phyloP scores from a whole-genome alignment of 2,113 vertebrate genomes.

The Acanthochromis polyacanthus region DNA sequence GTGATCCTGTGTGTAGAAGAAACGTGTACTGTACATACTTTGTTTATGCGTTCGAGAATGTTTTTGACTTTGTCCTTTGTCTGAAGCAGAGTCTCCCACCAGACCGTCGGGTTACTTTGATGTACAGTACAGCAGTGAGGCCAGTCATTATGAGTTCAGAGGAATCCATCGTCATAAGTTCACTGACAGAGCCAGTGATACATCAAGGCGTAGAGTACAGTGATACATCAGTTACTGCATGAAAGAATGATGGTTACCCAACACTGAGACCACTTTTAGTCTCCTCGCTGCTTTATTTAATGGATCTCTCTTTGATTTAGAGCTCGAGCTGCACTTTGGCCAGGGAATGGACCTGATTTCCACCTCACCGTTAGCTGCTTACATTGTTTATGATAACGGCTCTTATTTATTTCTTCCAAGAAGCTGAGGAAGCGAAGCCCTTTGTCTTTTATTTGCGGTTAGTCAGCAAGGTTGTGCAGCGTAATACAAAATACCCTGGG shows the following conservation, averaged over 20 bases:
- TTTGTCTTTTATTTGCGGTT: conserved; percentile 57
- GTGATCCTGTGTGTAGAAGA: too few relatives aligned
- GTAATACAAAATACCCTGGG: conserved; percentile 40
- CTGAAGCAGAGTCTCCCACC: neutral
- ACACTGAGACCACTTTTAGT: conserved; percentile 27
- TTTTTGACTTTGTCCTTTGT: neutral
- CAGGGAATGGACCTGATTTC: conserved; percentile 7
- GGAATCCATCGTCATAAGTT: conserved; percentile 31
- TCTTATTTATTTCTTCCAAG: conserved; percentile 45
- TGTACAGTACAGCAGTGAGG: neutral
- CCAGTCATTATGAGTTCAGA: conserved; percentile 31
- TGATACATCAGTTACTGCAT: conserved; percentile 33
- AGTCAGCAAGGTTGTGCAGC: conserved; percentile 59
- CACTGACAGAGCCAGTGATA: conserved; percentile 29
- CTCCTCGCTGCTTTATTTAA: neutral
- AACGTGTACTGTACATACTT: too few relatives aligned
- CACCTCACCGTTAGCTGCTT: conserved; percentile 18
- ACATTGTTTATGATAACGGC: conserved; percentile 47
- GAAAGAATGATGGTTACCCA: conserved; percentile 36
- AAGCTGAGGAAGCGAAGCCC: conserved; percentile 26
- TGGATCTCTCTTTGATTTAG: conserved; percentile 38
- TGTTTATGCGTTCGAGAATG: too few relatives aligned
- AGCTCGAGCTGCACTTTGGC: conserved; percentile 1
- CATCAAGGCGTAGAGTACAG: conserved; percentile 1
- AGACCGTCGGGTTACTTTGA: neutral